Evolutionary conservation across 2,888 invertebrate genomes (phyloP).

Genomic region (Macrophya alboannulata): DNA sequence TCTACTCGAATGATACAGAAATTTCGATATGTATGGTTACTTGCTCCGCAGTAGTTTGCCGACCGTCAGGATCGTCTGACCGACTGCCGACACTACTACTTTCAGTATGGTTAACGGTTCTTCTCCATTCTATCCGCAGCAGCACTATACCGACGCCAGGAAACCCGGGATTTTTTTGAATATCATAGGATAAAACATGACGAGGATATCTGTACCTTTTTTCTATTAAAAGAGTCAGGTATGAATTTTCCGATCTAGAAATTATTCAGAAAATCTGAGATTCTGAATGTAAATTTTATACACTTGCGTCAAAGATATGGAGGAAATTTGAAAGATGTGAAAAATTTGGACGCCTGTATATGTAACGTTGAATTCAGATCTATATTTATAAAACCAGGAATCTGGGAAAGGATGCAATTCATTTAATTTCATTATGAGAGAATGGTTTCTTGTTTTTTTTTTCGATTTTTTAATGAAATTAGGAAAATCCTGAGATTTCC

Average conservation of each 20-base stretch:
- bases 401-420: too few relatives aligned
- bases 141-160: not conserved
- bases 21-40: not conserved
- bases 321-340: too few relatives aligned
- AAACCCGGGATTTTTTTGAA: not conserved
- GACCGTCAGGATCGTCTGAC: not conserved
- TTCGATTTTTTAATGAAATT: too few relatives aligned
- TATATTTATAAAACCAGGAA: too few relatives aligned
- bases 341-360: too few relatives aligned
- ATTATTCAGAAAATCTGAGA: not conserved
- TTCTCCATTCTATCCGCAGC: not conserved
- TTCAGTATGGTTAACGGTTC: not conserved
- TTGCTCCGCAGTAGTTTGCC: constrained; percentile 14
- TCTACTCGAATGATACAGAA: constrained; percentile 17
- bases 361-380: too few relatives aligned
- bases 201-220: not conserved
- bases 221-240: constrained; percentile 72
- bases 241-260: not conserved
- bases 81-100: constrained; percentile 2
- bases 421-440: too few relatives aligned
- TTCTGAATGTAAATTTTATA: not conserved
- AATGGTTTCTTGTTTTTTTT: too few relatives aligned
- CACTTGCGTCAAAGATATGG: too few relatives aligned
- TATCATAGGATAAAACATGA: not conserved
- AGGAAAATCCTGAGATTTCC: constrained; percentile 23